These are phyloP conservation scores for Steinernema hermaphroditum DNA, from an alignment of 2,888 invertebrate genomes.

Conservation along the genomic window DNA sequence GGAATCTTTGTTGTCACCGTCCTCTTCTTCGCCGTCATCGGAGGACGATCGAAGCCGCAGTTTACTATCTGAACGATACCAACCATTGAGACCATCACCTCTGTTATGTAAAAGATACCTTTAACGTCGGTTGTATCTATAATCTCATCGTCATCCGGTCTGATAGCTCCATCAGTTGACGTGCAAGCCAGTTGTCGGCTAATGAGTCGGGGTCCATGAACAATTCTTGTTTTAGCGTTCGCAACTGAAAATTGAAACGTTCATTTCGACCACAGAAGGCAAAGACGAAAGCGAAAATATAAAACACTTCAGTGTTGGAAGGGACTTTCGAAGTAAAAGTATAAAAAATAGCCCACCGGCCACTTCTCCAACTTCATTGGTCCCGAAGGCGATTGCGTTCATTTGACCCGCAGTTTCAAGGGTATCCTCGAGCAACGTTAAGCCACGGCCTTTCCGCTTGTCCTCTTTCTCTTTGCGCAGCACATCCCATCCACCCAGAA, in stretches of 20 bases:
- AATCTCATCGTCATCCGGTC: slow-evolving; percentile 23
- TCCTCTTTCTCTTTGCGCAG: slow-evolving; percentile 74
- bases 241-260: slow-evolving; percentile 20
- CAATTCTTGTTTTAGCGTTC: slow-evolving; percentile 28
- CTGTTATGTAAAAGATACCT: neutral
- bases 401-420: slow-evolving; percentile 88
- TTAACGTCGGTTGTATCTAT: neutral
- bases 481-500: slow-evolving; percentile 80
- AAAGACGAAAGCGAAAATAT: neutral
- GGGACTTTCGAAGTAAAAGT: too few species aligned
- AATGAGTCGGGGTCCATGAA: slow-evolving; percentile 37
- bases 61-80: slow-evolving; percentile 8
- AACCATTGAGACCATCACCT: too few species aligned
- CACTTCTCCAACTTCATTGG: slow-evolving; percentile 79
- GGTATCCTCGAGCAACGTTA: slow-evolving; percentile 86
- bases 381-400: slow-evolving; percentile 76
- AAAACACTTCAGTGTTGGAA: too few species aligned
- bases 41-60: slow-evolving; percentile 2
- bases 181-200: slow-evolving; percentile 43
- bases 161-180: slow-evolving; percentile 18
- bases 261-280: neutral
- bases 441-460: slow-evolving; percentile 54
- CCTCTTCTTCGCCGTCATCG: neutral
- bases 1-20: neutral
- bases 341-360: neutral